phyloP scores from a whole-genome alignment of 2,797 vertebrate genomes.

The Cyclura pinguis region DNA sequence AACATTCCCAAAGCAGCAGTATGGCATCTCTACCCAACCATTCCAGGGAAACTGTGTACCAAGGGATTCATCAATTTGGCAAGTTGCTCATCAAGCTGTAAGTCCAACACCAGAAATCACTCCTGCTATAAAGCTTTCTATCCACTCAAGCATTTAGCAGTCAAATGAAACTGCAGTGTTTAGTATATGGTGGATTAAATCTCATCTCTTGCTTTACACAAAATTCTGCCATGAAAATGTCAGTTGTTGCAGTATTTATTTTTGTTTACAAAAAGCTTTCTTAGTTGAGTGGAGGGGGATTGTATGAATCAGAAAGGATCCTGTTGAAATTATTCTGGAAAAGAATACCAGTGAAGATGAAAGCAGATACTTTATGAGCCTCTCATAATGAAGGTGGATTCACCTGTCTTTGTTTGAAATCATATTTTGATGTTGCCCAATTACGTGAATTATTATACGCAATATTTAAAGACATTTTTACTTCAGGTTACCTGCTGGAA shows the following conservation, averaged over 20 bases:
- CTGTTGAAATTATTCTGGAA: not conserved
- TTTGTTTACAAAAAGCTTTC: not conserved
- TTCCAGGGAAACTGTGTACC: not conserved
- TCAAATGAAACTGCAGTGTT: not conserved
- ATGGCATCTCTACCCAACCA: not conserved
- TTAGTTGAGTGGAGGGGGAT: not conserved
- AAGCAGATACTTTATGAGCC: not conserved
- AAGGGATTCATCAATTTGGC: not conserved
- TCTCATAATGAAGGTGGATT: not conserved
- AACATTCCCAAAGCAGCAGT: not conserved
- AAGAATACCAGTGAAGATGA: not conserved
- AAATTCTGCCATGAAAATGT: not conserved
- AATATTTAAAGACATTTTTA: no score
- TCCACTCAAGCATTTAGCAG: not conserved
- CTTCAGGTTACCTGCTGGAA: no score
- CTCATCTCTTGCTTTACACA: not conserved
- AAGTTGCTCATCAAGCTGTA: not conserved
- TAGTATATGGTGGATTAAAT: not conserved
- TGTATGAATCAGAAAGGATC: not conserved
- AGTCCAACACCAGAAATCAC: not conserved
- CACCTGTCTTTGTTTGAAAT: not conserved
- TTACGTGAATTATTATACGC: not conserved
- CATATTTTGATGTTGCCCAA: not conserved
- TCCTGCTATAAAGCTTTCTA: not conserved
- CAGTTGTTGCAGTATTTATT: not conserved